Conservation (phyloP, 2,113 vertebrate genomes). For the Pseudopipra pipra region DNA sequence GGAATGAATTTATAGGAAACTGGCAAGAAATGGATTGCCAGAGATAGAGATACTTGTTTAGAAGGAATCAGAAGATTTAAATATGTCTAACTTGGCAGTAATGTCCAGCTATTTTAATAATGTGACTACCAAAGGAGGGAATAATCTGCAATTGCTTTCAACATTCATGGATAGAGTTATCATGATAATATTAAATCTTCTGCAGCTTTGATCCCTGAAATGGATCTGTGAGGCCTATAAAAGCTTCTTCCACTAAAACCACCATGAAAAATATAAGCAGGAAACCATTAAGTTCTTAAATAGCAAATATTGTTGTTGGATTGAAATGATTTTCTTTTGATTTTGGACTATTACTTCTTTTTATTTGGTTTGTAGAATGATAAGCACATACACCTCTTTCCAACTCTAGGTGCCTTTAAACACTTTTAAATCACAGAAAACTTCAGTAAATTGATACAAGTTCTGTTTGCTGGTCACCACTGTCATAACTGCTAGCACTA, state of each 20-base stretch:
- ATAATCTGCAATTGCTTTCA: not conserved
- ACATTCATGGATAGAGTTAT: not conserved
- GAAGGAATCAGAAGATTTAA: conserved; percentile 17
- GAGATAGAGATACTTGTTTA: not conserved
- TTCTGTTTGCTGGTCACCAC: not conserved
- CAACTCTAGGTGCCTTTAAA: not conserved
- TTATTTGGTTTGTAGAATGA: not conserved
- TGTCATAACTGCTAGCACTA: not conserved
- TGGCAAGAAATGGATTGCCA: not conserved
- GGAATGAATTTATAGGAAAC: conserved; percentile 16
- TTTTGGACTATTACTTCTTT: not conserved
- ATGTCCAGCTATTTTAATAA: not conserved
- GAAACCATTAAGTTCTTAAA: not conserved
- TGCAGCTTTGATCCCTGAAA: not conserved
- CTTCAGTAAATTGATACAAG: not conserved
- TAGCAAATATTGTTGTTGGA: not conserved
- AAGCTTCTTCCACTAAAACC: not conserved
- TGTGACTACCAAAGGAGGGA: not conserved
- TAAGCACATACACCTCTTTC: not conserved
- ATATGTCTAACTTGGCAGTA: not conserved
- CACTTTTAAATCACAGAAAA: not conserved
- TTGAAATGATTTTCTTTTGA: not conserved
- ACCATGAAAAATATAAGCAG: not conserved
- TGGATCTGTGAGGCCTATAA: not conserved
- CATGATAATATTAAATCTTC: not conserved